Conservation (phyloP, 2,113 vertebrate species). For the Limnothrissa miodon region DNA sequence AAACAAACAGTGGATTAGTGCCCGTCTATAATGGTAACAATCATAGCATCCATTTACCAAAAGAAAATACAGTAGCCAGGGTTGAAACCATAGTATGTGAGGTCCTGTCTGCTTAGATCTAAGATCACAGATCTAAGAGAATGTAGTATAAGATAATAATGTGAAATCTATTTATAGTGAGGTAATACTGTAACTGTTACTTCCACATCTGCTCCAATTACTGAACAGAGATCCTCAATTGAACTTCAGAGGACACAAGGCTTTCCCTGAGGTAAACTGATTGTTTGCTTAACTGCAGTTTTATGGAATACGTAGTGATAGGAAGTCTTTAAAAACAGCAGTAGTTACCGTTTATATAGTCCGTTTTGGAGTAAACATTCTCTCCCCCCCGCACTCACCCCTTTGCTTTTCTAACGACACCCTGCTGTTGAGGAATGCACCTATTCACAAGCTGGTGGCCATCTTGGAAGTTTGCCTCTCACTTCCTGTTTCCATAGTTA, state of each 20-base stretch:
- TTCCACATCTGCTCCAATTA: neutral
- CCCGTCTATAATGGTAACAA: slow-evolving; percentile 13
- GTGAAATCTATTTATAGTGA: neutral
- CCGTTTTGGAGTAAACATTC: slow-evolving; percentile 69
- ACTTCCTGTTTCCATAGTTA: slow-evolving; percentile 76
- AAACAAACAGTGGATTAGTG: slow-evolving; percentile 21
- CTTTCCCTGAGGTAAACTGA: slow-evolving; percentile 58
- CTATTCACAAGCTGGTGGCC: slow-evolving; percentile 76
- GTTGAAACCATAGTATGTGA: neutral
- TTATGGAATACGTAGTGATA: slow-evolving; percentile 72
- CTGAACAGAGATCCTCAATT: neutral
- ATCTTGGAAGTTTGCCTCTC: slow-evolving; percentile 72
- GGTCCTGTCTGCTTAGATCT: neutral
- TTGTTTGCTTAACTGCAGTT: slow-evolving; percentile 75
- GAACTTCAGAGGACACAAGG: neutral
- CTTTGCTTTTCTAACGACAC: slow-evolving; percentile 45
- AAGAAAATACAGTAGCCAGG: slow-evolving; percentile 5
- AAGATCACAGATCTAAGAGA: neutral
- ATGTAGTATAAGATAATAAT: neutral
- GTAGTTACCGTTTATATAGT: slow-evolving; percentile 76
- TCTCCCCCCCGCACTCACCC: slow-evolving; percentile 27
- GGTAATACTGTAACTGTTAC: neutral
- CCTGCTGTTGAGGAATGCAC: slow-evolving; percentile 70
- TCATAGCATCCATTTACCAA: slow-evolving; percentile 30
- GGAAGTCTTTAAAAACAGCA: slow-evolving; percentile 79